A percentile compares a stretch with the other conserved stretches of the same genome.
Evolutionary conservation across 2,113 vertebrate genomes (phyloP).

Genomic region (Camelus bactrianus): DNA sequence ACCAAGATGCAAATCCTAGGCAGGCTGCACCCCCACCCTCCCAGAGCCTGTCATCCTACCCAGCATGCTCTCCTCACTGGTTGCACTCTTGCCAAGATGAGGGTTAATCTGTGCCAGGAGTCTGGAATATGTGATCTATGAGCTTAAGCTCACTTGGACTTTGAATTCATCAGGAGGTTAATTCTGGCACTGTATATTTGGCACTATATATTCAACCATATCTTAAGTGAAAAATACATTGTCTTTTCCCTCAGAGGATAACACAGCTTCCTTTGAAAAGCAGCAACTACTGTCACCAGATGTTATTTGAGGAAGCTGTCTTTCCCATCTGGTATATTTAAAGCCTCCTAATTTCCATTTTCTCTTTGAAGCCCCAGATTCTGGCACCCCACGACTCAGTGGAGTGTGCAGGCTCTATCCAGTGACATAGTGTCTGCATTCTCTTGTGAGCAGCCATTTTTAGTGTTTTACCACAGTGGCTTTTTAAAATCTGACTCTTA

Average conservation of each 20-base stretch:
- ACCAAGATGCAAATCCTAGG: not conserved
- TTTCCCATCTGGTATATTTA: not conserved
- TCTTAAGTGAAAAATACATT: not conserved
- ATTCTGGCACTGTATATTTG: conserved; percentile 7
- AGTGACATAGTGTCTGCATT: not conserved
- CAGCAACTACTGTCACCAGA: not conserved
- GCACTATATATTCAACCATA: not conserved
- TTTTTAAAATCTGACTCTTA: not conserved
- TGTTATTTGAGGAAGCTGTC: conserved; percentile 37
- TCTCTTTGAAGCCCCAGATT: not conserved
- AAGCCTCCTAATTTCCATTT: conserved; percentile 38
- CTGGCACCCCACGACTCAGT: not conserved
- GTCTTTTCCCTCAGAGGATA: conserved; percentile 5
- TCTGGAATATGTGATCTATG: not conserved
- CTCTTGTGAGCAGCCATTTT: not conserved
- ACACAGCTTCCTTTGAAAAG: conserved; percentile 31
- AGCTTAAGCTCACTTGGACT: not conserved
- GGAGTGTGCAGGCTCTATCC: not conserved
- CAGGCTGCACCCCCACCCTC: not conserved
- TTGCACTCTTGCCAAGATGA: not conserved
- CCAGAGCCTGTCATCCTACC: not conserved
- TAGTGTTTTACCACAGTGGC: not conserved
- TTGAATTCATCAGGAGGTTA: conserved; percentile 24
- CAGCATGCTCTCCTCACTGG: not conserved
- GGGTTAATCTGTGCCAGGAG: not conserved